Evolutionary conservation across 2,888 invertebrate species (phyloP), one percentile per base, ranked within the genome.

Genomic region (Campoplex capitator): DNA sequence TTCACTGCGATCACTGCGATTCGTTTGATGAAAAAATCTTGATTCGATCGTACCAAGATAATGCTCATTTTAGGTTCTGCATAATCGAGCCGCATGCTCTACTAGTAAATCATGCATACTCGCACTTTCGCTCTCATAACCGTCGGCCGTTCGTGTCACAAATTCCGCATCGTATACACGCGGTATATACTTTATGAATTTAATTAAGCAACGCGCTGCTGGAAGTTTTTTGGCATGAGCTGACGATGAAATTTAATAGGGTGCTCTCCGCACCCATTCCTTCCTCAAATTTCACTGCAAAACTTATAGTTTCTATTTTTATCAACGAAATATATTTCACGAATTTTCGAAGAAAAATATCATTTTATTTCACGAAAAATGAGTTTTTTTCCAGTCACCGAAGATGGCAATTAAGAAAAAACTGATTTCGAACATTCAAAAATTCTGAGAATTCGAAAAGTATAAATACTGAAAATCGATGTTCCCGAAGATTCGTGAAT

Each of bases 51-150:
- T 23, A 23, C 23, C 23, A 23, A 23, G 23, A 23, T 23, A 23
- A 23, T 23, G 11, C 11, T 32, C 6, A n/a, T 76, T 45, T 70
- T 8, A 23, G 65, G 16, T 73, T 68, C 71, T 9, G 28, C 28
- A 28, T 58, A 32, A 58, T 58, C 79, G 83, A 86, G 71, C 71
- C 62, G 86, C 74, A 83, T 76, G 2, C 56, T 35, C 71, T 16
- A 35, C 23, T 51, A 58, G 51, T 48, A 65, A 65, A 58, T 11
- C 58, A 58, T 32, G 28, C 58, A 58, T 32, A 77, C 79, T 83
- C 86, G 71, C 80, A 74, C 79, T 83, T 83, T 77, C 75, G 71
- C 76, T 76, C 84, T 56, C 84, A 54, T 67, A 48, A 82, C 73
- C 54, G 48, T 38, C 51, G 73, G 83, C 73, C 77, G 78, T 67